Evolutionary conservation across 2,113 vertebrate species (phyloP), one percentile per base, ranked within the genome.

Genomic region (Turdus rufiventris): DNA sequence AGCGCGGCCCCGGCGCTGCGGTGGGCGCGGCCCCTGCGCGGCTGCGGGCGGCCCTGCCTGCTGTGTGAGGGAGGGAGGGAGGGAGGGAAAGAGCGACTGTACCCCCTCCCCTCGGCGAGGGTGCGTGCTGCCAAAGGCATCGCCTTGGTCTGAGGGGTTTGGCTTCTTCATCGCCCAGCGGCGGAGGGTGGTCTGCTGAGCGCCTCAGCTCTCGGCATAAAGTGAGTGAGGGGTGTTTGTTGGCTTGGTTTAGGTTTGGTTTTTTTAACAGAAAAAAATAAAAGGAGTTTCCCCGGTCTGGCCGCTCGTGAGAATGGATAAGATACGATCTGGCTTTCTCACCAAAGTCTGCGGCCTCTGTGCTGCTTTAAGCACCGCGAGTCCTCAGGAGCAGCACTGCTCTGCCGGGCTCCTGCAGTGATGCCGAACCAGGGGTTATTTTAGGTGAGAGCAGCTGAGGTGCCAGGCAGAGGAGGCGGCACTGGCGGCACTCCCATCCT

Each of bases 131-230:
- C 5, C 28, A 1, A 56, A 45, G 36, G 14, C 31, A 21, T 45
- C 84, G 2, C 12, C 18, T 24, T 1, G 45, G 17, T 26, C 34
- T 33, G 80, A 12, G 43, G 71, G 29, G 3, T 26, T 63, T 12
- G 0, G 28, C 28, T 14, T 25, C n/a, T 33, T 8, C 4, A 0
- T 28, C 21, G 1, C 14, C 7, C 54, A 0, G 29, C 5, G 56
- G 11, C 6, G 5, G 12, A 19, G 26, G 3, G 0, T 8, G 6
- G 3, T 5, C 16, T 9, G 77, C 43, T 16, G 65, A 54, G 78
- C 34, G 4, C 16, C 68, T 26, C 42, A 3, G 63, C 48, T 24
- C 8, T 10, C 12, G 45, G 10, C 15, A 2, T 1, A 12, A 7
- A n/a, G 50, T 28, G 50, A 9, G 50, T 51, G 50, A 17, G 26